phyloP scores from a whole-genome alignment of 2,797 vertebrate genomes.

The Falco berigora region DNA sequence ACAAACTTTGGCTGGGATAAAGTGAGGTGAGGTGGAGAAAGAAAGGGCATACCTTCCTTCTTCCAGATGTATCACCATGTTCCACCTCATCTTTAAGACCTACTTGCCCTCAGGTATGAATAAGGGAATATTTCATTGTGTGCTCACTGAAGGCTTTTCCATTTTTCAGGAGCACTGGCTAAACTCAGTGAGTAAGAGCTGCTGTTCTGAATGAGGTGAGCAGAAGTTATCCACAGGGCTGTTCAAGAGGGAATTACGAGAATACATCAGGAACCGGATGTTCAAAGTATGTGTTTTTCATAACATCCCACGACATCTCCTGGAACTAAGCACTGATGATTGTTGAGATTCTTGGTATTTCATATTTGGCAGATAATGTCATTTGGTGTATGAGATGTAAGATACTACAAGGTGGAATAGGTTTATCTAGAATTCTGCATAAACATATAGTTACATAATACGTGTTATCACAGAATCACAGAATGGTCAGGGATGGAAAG shows the following conservation, averaged over 20 bases:
- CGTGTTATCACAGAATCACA: background rate
- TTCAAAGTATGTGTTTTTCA: background rate
- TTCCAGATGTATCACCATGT: background rate
- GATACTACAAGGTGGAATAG: background rate
- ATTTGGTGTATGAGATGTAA: background rate
- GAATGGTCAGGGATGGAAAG: no score
- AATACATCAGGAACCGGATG: background rate
- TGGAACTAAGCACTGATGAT: background rate
- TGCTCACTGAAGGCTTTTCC: background rate
- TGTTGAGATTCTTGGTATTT: background rate
- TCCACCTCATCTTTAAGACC: background rate
- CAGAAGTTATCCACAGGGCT: background rate
- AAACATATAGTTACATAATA: accelerated
- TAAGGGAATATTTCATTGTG: background rate
- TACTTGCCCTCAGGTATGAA: background rate
- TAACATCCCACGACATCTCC: background rate
- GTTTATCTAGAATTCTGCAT: background rate
- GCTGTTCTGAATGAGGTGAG: background rate
- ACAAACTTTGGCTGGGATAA: background rate
- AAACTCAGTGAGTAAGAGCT: background rate
- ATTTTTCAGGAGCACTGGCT: background rate
- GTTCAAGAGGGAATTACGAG: background rate
- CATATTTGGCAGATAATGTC: background rate
- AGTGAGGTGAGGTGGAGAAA: background rate
- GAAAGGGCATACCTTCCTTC: background rate